Base-by-base conservation (phyloP, 2,797 vertebrate species). In the Ctenosaura bakeri region DNA sequence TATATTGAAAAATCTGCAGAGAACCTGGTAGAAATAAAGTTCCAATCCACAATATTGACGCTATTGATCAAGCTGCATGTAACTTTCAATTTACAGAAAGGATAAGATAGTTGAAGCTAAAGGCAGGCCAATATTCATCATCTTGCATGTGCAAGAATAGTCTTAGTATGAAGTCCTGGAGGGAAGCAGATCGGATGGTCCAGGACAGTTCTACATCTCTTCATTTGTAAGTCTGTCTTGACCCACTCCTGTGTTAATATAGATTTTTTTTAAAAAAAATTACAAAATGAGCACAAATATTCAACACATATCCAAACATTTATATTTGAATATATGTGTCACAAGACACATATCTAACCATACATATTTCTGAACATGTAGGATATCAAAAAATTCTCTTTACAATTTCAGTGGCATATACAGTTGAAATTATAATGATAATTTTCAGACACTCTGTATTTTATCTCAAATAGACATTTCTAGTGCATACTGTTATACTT, bases 11-110 rank as follows among this genome's bases (percentile, higher is more conserved):
- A 71, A 35, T 81, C 62, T 32, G 3, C 32, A 35, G 4, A 88
- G 5, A 88, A 90, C 12, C 14, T 79, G 0, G 62, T 7, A 0
- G 1, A 6, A 62, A 62, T 83, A 82, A 90, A 89, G 20, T 71
- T 1, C 83, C 92, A 91, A 52, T 18, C 12, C 0, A 12, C 50
- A 91, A 84, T 85, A 84, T 14, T 54, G 83, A 90, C 10, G 16
- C 74, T 50, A 69, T 77, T 71, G 1, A 85, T 80, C 88, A 82
- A 50, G 10, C 10, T 54, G n/a, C 35, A 56, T 59, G 29, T 54
- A 85, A 91, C 85, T 93, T 89, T 88, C 0, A 52, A 81, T 85
- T 88, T 79, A 93, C 79, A 78, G 83, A 89, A 93, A 94, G 20
- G 42, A 78, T 54, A 91, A 86, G 0, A 6, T 78, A 50, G 26